Conservation (phyloP, 2,797 vertebrate genomes). For the Anguilla anguilla region DNA sequence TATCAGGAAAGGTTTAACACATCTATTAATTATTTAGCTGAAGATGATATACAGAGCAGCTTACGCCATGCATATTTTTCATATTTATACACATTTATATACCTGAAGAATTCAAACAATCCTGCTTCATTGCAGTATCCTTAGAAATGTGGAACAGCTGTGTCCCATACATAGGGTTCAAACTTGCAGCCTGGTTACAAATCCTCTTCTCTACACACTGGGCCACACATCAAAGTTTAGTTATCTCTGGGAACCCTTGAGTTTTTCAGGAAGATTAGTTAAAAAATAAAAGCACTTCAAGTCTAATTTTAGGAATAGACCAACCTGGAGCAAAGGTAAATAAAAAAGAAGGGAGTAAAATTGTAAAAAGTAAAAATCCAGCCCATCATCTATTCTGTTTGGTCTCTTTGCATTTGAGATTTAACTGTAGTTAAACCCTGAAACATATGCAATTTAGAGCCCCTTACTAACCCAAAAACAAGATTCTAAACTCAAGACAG, state of each 20-base stretch:
- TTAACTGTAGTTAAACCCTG: background rate
- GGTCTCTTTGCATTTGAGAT: background rate
- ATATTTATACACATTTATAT: constrained; percentile 15
- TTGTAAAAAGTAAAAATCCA: too few relatives aligned
- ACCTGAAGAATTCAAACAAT: background rate
- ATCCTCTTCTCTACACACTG: background rate
- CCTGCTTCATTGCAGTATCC: background rate
- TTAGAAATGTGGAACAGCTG: background rate
- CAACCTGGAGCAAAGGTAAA: background rate
- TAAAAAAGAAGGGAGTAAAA: background rate
- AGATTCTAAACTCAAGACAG: background rate
- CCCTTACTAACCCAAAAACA: background rate
- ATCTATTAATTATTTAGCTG: background rate
- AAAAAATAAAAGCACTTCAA: background rate
- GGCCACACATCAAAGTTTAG: background rate
- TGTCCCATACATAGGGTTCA: background rate
- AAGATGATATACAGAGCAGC: background rate
- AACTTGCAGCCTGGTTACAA: background rate
- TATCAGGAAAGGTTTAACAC: background rate
- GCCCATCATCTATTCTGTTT: background rate
- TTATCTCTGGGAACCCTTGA: background rate
- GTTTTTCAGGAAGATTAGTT: too few relatives aligned
- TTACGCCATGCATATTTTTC: constrained; percentile 18
- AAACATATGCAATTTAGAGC: background rate
- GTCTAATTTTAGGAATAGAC: background rate